Percentiles rank a stretch among this genome's conserved stretches.
phyloP scores from a whole-genome alignment of 2,113 vertebrate genomes.

The Thalassarche chlororhynchos region DNA sequence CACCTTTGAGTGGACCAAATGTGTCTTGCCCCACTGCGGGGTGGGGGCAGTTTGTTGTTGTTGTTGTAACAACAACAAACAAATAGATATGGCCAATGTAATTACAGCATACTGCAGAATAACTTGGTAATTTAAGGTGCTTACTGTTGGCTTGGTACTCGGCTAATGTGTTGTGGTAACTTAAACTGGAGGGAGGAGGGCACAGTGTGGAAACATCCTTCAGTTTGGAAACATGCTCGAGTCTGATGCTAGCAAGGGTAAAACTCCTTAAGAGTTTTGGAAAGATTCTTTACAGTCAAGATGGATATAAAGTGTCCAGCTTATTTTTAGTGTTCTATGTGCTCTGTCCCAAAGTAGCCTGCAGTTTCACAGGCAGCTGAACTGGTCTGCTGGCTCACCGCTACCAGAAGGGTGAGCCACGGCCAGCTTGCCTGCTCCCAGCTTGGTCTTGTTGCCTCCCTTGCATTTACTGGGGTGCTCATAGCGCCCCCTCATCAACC shows the following conservation, averaged over 20 bases:
- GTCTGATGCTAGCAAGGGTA: neutral
- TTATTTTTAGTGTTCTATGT: conserved; percentile 10
- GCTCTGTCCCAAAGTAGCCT: neutral
- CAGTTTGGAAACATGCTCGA: neutral
- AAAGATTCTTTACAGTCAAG: conserved; percentile 12
- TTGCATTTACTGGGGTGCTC: neutral
- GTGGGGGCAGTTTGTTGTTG: neutral
- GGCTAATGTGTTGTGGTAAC: neutral
- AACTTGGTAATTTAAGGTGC: neutral
- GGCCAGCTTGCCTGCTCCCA: neutral
- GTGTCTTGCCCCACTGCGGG: neutral
- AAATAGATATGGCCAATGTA: neutral
- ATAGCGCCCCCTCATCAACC: neutral
- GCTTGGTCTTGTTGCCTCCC: neutral
- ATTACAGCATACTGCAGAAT: neutral
- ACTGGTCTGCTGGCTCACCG: neutral
- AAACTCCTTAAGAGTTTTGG: neutral
- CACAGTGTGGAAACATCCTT: neutral
- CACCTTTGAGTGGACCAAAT: neutral
- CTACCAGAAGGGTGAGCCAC: neutral
- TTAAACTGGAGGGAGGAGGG: neutral
- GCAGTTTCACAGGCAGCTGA: neutral
- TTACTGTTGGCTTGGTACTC: neutral
- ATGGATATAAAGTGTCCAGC: neutral
- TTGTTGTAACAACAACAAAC: neutral